Evolutionary conservation across 2,113 vertebrate species (phyloP).

Genomic region (Parotia lawesii): DNA sequence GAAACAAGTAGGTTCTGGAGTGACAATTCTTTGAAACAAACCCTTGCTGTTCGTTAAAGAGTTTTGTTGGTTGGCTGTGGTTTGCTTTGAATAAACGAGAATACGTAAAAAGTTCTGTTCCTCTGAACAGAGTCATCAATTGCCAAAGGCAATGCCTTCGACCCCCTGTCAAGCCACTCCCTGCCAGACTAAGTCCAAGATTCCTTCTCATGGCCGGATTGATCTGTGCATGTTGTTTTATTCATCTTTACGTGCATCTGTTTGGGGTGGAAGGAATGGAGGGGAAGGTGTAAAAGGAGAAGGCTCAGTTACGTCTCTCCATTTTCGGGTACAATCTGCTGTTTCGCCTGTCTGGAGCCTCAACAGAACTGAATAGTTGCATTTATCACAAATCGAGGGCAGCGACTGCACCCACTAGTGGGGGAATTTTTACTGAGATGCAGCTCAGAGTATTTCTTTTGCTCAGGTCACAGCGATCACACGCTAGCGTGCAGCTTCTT

Average conservation of each 20-base stretch:
- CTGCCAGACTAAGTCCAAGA: not conserved
- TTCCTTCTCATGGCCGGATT: not conserved
- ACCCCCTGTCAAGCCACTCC: not conserved
- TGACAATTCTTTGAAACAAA: not conserved
- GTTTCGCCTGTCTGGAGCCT: not conserved
- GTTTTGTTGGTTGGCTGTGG: not conserved
- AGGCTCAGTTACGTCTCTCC: not conserved
- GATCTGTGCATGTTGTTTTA: not conserved
- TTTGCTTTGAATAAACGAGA: not conserved
- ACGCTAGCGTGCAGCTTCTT: not conserved
- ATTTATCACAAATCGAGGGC: not conserved
- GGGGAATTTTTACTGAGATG: not conserved
- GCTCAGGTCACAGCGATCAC: not conserved
- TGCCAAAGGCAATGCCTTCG: not conserved
- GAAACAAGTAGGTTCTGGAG: not conserved
- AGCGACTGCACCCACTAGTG: constrained; percentile 14
- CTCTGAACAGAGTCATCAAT: not conserved
- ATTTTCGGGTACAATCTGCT: not conserved
- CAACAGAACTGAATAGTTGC: not conserved
- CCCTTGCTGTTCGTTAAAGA: not conserved
- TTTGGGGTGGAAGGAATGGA: not conserved
- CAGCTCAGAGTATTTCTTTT: not conserved
- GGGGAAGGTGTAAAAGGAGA: not conserved
- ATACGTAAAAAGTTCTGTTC: not conserved
- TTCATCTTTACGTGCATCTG: not conserved